A percentile compares a stretch with the other conserved stretches of the same genome.
Evolutionary conservation across 2,113 vertebrate species (phyloP).

Genomic region (Myiopsitta monachus): DNA sequence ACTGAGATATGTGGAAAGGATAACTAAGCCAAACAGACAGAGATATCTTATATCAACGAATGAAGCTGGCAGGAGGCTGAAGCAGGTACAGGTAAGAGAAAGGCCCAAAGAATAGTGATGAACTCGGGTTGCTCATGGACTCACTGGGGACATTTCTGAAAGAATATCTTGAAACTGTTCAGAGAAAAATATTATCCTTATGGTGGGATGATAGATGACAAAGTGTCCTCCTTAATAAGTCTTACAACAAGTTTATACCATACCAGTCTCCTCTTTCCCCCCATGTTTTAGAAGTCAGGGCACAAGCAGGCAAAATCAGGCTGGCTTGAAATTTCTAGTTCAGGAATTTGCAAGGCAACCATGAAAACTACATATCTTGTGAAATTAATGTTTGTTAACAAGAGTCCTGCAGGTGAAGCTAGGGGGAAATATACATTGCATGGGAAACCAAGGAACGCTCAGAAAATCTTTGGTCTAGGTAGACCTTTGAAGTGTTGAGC

Average conservation of each 20-base stretch:
- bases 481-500: background rate
- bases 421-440: background rate
- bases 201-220: background rate
- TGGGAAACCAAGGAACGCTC: background rate
- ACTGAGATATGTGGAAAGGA: background rate
- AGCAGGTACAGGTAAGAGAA: background rate
- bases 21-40: background rate
- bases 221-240: background rate
- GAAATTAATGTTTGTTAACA: background rate
- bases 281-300: background rate
- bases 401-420: background rate
- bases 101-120: background rate
- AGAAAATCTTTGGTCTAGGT: background rate
- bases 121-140: background rate
- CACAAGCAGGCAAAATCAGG: background rate
- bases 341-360: background rate
- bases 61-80: background rate
- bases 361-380: background rate
- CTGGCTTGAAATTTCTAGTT: background rate
- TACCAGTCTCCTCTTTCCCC: background rate
- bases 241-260: background rate
- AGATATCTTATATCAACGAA: background rate
- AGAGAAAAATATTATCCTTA: background rate
- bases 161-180: background rate
- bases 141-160: background rate